Base-by-base conservation (phyloP, 2,797 vertebrate species). In the Pogonophryne albipinna region DNA sequence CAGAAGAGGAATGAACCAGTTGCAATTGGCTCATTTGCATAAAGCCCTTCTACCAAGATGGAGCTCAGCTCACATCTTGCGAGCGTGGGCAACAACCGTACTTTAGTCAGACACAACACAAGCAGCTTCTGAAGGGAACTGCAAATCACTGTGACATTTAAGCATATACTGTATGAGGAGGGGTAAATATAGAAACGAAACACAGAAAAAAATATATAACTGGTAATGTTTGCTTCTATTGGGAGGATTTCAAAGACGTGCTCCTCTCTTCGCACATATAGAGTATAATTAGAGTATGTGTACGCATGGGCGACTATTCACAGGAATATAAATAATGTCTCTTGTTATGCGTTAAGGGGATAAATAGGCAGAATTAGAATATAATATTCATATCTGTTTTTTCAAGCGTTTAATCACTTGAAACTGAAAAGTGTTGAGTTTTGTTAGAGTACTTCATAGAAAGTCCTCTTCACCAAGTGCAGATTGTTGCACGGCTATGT, bases 191-290 rank as follows among this genome's bases (percentile, higher is more conserved):
- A 79, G 44, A 72, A 41, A 41, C 63, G 41, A 38, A 56, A 64
- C 12, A 60, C 13, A 67, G 45, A 44, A 66, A 51, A 7, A 66
- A 47, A 10, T 19, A 65, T 41, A 50, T 45, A 66, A 55, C 55
- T 34, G 60, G 72, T 60, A 56, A 74, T 63, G 64, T 68, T 56
- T 68, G 72, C 74, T 64, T 65, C 58, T 38, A 69, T 66, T 66
- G 58, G 14, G 11, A 66, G 45, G 41, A 38, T 65, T 44, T 72
- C n/a, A 69, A n/a, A 42, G 42, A n/a, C 46, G 16, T 52, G 47
- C 27, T 63, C 51, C 63, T 62, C 71, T 60, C 62, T 60, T 68
- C 44, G 59, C 23, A 72, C 53, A 19, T 64, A 52, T 27, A 64
- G 23, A 68, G 42, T 34, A 38, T 31, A 56, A 31, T 72, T 57